Base-by-base conservation (phyloP, 2,888 invertebrate species). In the Cryptophagus acutangulus region DNA sequence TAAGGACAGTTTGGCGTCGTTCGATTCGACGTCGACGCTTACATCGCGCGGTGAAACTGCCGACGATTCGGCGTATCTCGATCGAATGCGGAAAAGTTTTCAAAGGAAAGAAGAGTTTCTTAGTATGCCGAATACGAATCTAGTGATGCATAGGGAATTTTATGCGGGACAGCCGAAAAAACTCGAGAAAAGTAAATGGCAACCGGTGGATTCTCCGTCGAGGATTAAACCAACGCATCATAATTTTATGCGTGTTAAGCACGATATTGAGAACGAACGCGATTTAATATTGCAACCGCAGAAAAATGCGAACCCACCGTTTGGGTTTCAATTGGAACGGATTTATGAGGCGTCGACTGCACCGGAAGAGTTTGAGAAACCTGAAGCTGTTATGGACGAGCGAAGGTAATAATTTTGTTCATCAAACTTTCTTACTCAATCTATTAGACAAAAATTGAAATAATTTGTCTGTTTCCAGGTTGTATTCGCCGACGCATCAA, bases 61-160 rank as follows among this genome's bases (percentile, higher is more conserved):
- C 46, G 82, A 83, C 65, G 84, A 84, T 67, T 82, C 82, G 41
- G 74, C 81, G 33, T 61, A 63, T 58, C 81, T 87, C 75, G 81
- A 80, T 49, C 78, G 87, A 70, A 75, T 88, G 65, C 78, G 87
- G 53, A 87, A 86, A 66, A 89, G 87, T 61, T 82, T 87, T 59
- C 89, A 90, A 63, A 87, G 90, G 63, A 91, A 91, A 67, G 90
- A 91, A 66, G 90, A 90, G 58, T 92, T 92, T 69, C 74, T 92
- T 43, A 78, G 83, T 63, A 76, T 85, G 52, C 84, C 86, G 2
- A 81, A 52, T 3, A 38, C 47, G 9, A 46, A 47, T 30, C 26
- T 59, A 1, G 70, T 74, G 36, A 54, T 55, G 31, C 46, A 51
- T 12, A 75, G 80, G 36, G 86, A 85, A 64, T 86, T 85, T 63